Base-by-base conservation (phyloP, 2,113 vertebrate genomes). In the Sclerurus mexicanus region DNA sequence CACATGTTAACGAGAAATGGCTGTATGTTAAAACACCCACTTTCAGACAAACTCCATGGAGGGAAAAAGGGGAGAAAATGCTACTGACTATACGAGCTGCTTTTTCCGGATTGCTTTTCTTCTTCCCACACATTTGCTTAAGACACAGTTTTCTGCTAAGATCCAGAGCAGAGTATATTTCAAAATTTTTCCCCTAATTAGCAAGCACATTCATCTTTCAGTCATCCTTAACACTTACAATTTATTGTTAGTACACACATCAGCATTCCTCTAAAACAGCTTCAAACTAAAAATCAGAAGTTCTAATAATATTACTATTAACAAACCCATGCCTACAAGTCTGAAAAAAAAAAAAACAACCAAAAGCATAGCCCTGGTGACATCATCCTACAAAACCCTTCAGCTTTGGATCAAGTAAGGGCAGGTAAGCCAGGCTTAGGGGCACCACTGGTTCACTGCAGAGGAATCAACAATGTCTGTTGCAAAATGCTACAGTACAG, bases 51-150 rank as follows among this genome's bases (percentile, higher is more conserved):
- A 98, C 95, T 96, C 80, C 97, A 97, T 97, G 95, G 87, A 91
- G 95, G 66, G 84, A 94, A 96, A 97, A 89, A 96, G 44, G 90
- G 92, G 93, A 95, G 93, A 97, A 97, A 97, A 95, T 74, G 95
- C 97, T 97, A 98, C 97, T 97, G 97, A 98, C 95, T 97, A 90
- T 97, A 98, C 82, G 87, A 97, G 94, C 80, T 95, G 97, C 87
- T 97, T 93, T 97, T 95, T 95, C 96, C 95, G 62, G 89, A 96
- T 95, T 97, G 97, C 85, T 97, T 97, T 95, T 97, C 95, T 93
- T 97, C 97, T 97, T 98, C 93, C 92, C 96, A 97, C 77, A 98
- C 86, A 97, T 95, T 94, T 96, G 97, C 97, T 98, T 98, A 97
- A 98, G 93, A 89, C 50, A 96, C 77, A 97, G 95, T 90, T 97